phyloP scores from a whole-genome alignment of 2,797 vertebrate species.

The Hydrolagus colliei region DNA sequence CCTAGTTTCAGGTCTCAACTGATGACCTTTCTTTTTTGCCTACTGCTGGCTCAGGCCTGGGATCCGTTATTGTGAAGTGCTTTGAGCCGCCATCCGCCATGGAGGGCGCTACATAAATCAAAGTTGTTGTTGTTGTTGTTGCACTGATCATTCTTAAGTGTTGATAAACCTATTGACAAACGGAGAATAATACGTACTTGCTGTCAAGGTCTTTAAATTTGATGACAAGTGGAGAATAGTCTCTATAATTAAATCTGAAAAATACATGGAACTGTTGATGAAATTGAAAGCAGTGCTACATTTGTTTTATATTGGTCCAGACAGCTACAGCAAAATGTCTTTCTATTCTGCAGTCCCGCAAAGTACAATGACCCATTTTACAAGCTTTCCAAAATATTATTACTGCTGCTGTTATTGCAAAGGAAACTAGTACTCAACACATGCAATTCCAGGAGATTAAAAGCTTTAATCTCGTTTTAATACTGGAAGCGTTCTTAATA shows the following conservation, averaged over 20 bases:
- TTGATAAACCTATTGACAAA: too few relatives aligned
- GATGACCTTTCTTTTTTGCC: too few relatives aligned
- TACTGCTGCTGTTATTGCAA: not conserved
- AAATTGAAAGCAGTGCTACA: not conserved
- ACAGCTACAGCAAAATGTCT: not conserved
- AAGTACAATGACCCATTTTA: conserved; percentile 5
- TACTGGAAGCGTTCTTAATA: not conserved
- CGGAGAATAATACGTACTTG: too few relatives aligned
- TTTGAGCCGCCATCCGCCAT: too few relatives aligned
- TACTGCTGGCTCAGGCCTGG: too few relatives aligned
- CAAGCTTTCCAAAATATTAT: not conserved
- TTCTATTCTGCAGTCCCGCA: not conserved
- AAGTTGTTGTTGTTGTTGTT: too few relatives aligned
- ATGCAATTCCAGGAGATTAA: not conserved
- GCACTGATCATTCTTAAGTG: too few relatives aligned
- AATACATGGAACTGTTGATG: not conserved
- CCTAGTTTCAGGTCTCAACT: too few relatives aligned
- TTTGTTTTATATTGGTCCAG: not conserved
- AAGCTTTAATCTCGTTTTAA: not conserved
- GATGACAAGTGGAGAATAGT: too few relatives aligned
- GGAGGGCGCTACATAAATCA: too few relatives aligned
- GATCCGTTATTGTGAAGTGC: too few relatives aligned
- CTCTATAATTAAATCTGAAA: not conserved
- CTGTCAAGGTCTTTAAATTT: too few relatives aligned
- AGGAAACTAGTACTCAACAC: not conserved